phyloP scores from a whole-genome alignment of 1,140 invertebrate species.

The Polypedilum pembai region DNA sequence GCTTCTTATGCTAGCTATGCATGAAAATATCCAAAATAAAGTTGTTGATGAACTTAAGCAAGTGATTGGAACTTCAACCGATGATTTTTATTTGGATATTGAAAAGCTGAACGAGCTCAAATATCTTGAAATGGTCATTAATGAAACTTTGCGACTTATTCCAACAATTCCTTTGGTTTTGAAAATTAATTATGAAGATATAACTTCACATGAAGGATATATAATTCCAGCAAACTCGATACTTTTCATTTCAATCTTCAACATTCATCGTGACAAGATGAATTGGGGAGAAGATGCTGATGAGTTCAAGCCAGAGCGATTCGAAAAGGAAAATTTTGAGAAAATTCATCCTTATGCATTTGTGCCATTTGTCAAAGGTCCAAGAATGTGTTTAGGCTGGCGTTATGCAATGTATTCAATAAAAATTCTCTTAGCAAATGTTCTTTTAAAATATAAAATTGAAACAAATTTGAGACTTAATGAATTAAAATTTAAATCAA shows the following conservation, averaged over 20 bases:
- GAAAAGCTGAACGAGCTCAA: constrained; percentile 50
- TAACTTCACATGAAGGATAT: constrained; percentile 34
- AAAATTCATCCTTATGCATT: constrained; percentile 38
- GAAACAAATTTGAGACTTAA: not conserved
- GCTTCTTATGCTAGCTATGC: constrained; percentile 39
- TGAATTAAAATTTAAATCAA: too few species aligned
- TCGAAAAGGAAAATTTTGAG: constrained; percentile 34
- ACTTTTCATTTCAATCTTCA: constrained; percentile 35
- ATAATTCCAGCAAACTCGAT: constrained; percentile 35
- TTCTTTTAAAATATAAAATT: not conserved
- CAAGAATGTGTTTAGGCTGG: constrained; percentile 40
- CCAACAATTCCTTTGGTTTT: constrained; percentile 33
- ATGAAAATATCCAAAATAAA: constrained; percentile 46
- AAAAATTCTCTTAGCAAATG: constrained; percentile 36
- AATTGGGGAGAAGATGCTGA: constrained; percentile 38
- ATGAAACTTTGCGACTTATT: constrained; percentile 50
- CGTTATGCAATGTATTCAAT: constrained; percentile 39
- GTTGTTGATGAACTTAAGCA: constrained; percentile 51
- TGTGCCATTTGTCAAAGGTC: constrained; percentile 40
- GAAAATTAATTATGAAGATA: constrained; percentile 30
- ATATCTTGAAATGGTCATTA: constrained; percentile 55
- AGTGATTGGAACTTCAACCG: constrained; percentile 46
- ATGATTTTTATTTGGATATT: constrained; percentile 44
- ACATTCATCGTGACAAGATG: constrained; percentile 36
- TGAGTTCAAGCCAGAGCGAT: constrained; percentile 41